Evolutionary conservation across 2,113 vertebrate species (phyloP), one percentile per base, ranked within the genome.

Genomic region (Centropus unirufus): DNA sequence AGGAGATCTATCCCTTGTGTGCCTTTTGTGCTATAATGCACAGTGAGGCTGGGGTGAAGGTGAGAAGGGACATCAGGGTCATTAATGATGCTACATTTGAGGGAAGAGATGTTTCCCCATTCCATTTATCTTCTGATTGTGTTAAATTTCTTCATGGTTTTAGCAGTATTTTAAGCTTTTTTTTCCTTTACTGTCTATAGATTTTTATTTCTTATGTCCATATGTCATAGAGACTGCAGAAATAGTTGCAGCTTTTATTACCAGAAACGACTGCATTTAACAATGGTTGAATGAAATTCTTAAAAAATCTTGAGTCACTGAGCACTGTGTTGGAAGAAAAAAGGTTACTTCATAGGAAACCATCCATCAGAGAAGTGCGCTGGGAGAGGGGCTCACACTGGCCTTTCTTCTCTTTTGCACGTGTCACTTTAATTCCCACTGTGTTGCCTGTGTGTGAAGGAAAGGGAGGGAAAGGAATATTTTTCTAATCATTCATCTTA

Each of bases 11-110:
- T n/a, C 12, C 49, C 27, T 18, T 40, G 8, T 52, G 44, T 18
- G 29, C 3, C 3, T 32, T 26, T 32, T 46, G 36, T 16, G 14
- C 9, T 26, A 5, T 5, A 21, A 5, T 61, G 42, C n/a, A 46
- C 52, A 42, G 52, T 23, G 40, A 46, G 34, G 20, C 30, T 1
- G 0, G 1, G 7, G 13, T 12, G 4, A 16, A 79, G 18, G 27
- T 1, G 2, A 61, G 30, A 72, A 88, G 6, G 22, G 78, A 34
- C 29, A 40, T n/a, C 11, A 64, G 13, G 7, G 17, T 55, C 32
- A 58, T 58, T 73, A 87, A 42, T 46, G 54, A 36, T 47, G 70
- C 9, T 42, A 49, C 14, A 12, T 34, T 9, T 21, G 22, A 36
- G 8, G 21, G 15, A 88, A 88, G 2, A 2, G 5, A 5, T 36